Evolutionary conservation across 2,797 vertebrate genomes (phyloP), one percentile per base, ranked within the genome.

Genomic region (Triplophysa bombifrons): DNA sequence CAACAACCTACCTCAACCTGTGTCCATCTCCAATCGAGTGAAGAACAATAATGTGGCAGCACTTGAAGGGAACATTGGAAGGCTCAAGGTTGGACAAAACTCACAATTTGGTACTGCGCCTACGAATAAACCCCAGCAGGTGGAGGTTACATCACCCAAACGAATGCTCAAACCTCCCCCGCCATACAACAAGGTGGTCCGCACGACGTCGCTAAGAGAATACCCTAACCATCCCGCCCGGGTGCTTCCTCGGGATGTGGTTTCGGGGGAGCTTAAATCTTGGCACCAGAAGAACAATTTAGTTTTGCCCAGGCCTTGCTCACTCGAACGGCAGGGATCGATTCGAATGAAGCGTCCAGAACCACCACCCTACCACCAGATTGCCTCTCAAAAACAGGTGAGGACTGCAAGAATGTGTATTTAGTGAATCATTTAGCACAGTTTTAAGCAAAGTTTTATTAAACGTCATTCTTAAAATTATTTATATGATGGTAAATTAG

Each of bases 121-220:
- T 0, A 71, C 83, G 61, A 83, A 83, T 68, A 84, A 80, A 55
- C 63, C 66, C 13, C 72, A 61, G 9, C 56, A 79, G 14, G 53
- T 41, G n/a, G 68, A 74, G 48, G 67, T 84, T 3, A 69, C 38
- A 1, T 88, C 89, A 51, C 86, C 81, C 0, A 88, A 86, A 78
- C 86, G 80, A 72, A 50, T 85, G 75, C 76, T 87, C 14, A 93
- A 93, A 73, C 90, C 90, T 4, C 91, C 90, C 7, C 93, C 94
- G 38, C 92, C 95, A 0, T 96, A 92, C 76, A 90, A 92, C 78
- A 92, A 94, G 85, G 87, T 96, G 2, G 92, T 90, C 70, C 91
- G 95, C 53, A 93, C 95, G 0, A 95, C 95, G 0, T 96, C 96
- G 0, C 91, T 97, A 70, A 96, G 93, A 86, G 95, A 96, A 88